Evolutionary conservation across 2,113 vertebrate genomes (phyloP).

Genomic region (Semicossyphus pulcher): DNA sequence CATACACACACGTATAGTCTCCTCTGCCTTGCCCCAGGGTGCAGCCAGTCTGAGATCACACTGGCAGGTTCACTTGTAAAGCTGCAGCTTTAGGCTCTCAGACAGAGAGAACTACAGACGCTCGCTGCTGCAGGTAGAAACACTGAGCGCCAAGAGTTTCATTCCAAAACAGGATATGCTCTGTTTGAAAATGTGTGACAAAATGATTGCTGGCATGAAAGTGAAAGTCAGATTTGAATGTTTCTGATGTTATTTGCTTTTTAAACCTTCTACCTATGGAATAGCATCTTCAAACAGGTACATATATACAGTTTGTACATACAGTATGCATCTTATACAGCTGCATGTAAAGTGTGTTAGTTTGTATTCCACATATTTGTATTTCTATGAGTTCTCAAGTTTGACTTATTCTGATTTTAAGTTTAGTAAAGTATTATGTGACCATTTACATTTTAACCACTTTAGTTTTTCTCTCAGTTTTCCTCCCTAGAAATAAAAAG

Average conservation of each 20-base stretch:
- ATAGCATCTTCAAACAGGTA: constrained; percentile 17
- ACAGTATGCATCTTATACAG: background rate
- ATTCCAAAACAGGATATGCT: constrained; percentile 62
- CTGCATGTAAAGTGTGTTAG: background rate
- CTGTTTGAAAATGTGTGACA: constrained; percentile 70
- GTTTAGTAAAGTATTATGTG: constrained; percentile 5
- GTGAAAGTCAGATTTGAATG: constrained; percentile 53
- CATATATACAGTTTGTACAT: background rate
- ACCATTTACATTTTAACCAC: constrained; percentile 17
- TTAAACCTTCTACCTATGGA: constrained; percentile 24
- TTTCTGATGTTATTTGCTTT: constrained; percentile 51
- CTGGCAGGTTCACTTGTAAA: constrained; percentile 81
- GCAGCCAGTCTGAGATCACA: constrained; percentile 82
- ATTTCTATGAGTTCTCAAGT: background rate
- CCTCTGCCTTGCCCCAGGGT: constrained; percentile 83
- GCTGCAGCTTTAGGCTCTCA: constrained; percentile 79
- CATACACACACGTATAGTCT: constrained; percentile 72
- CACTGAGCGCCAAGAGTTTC: constrained; percentile 59
- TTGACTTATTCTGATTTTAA: background rate
- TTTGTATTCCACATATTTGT: constrained; percentile 5
- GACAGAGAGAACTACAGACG: constrained; percentile 75
- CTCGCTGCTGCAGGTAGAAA: constrained; percentile 74
- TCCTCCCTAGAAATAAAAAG: constrained; percentile 24
- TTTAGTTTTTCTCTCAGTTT: constrained; percentile 18
- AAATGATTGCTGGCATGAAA: constrained; percentile 72